A percentile compares a stretch with the other conserved stretches of the same genome.
Evolutionary conservation across 2,888 invertebrate genomes (phyloP).

Genomic region (Trypoxylon attenuatum): DNA sequence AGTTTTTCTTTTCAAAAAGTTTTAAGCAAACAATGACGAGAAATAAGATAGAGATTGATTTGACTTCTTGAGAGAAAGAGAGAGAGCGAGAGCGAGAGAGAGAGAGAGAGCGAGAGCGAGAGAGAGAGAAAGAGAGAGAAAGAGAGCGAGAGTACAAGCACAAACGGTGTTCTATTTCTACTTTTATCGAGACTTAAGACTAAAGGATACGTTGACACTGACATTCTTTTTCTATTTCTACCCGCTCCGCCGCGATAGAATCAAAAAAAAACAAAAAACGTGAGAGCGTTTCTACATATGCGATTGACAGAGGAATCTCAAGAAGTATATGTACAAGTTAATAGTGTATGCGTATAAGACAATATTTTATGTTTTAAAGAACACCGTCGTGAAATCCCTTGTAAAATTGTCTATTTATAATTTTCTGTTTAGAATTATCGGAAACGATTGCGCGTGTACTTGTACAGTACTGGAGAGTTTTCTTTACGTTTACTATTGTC

Average conservation of each 20-base stretch:
- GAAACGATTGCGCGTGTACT: too few relatives aligned
- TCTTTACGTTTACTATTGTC: too few relatives aligned
- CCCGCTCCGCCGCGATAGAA: too few relatives aligned
- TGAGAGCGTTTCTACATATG: not conserved
- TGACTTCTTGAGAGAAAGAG: slow-evolving; percentile 43
- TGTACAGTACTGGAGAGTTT: too few relatives aligned
- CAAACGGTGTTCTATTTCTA: slow-evolving; percentile 45
- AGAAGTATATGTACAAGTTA: slow-evolving; percentile 31
- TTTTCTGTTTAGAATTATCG: too few relatives aligned
- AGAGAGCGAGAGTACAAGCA: slow-evolving; percentile 49
- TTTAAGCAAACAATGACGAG: slow-evolving; percentile 31
- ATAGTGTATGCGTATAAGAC: slow-evolving; percentile 37
- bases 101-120: too few relatives aligned
- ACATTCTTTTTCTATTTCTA: slow-evolving; percentile 10
- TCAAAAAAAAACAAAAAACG: not conserved
- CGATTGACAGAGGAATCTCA: slow-evolving; percentile 40
- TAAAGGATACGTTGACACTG: slow-evolving; percentile 1
- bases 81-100: too few relatives aligned
- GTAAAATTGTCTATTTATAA: too few relatives aligned
- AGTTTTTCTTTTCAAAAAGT: slow-evolving; percentile 35
- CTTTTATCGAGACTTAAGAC: slow-evolving; percentile 29
- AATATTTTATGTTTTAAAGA: slow-evolving; percentile 20
- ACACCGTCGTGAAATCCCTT: too few relatives aligned
- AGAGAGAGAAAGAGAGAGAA: too few relatives aligned
- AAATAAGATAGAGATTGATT: slow-evolving; percentile 17